phyloP scores from a whole-genome alignment of 2,888 invertebrate genomes.

The Reticulitermes lucifugus region DNA sequence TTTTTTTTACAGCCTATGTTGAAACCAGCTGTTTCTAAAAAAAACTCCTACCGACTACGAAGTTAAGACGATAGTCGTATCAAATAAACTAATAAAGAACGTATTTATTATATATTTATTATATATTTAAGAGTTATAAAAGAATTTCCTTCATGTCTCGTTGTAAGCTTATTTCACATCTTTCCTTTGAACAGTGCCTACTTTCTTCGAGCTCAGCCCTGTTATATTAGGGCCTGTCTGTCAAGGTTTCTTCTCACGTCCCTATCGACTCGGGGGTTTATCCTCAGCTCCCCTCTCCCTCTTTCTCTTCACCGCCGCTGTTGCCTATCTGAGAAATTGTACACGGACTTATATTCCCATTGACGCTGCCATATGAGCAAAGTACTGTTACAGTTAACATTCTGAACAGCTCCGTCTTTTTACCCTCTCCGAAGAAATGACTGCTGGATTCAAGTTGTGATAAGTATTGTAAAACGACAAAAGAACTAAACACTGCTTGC shows the following conservation, averaged over 20 bases:
- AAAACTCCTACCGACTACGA: too few relatives aligned
- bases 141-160: neutral
- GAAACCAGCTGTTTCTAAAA: too few relatives aligned
- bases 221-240: too few relatives aligned
- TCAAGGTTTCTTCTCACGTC: constrained; percentile 9
- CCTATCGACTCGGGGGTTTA: constrained; percentile 3
- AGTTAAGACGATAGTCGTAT: too few relatives aligned
- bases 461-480: too few relatives aligned
- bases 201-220: neutral
- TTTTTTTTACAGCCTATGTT: too few relatives aligned
- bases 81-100: too few relatives aligned
- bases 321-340: neutral
- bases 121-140: neutral
- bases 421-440: too few relatives aligned
- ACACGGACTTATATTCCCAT: constrained; percentile 19
- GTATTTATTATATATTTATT: too few relatives aligned
- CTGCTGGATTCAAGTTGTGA: neutral
- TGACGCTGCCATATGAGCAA: neutral
- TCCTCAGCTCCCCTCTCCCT: neutral
- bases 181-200: neutral
- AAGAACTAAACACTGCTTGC: too few relatives aligned
- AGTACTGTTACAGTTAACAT: neutral
- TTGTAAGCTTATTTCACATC: neutral
- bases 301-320: neutral
- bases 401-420: too few relatives aligned